A percentile compares a stretch with the other conserved stretches of the same genome.
These are phyloP conservation scores for Agrotis puta DNA, from an alignment of 2,888 invertebrate genomes.

Conservation along the genomic window DNA sequence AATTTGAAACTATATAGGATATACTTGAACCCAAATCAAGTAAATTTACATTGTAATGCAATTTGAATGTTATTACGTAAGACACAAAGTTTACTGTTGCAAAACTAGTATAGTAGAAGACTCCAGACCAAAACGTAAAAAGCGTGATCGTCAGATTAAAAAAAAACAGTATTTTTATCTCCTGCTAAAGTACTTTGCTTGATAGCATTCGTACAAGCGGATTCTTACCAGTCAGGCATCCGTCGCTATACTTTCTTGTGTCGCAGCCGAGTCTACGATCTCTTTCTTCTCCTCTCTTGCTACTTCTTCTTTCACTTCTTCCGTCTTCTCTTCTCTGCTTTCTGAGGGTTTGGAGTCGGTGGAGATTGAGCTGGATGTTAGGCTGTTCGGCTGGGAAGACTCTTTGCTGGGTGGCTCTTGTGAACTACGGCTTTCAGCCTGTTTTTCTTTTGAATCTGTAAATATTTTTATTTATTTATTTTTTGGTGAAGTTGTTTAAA, in stretches of 20 bases:
- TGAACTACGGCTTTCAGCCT: slow-evolving; percentile 78
- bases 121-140: slow-evolving; percentile 18
- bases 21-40: background rate
- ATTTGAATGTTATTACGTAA: background rate
- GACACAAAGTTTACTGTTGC: background rate
- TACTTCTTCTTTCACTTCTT: slow-evolving; percentile 70
- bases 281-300: slow-evolving; percentile 65
- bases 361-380: slow-evolving; percentile 86
- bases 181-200: slow-evolving; percentile 74
- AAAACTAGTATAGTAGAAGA: background rate
- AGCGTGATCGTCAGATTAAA: slow-evolving; percentile 62
- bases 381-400: slow-evolving; percentile 84
- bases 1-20: background rate
- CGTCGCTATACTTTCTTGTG: slow-evolving; percentile 74
- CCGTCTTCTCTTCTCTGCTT: slow-evolving; percentile 72
- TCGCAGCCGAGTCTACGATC: slow-evolving; percentile 46
- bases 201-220: slow-evolving; percentile 74
- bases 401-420: slow-evolving; percentile 86
- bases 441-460: slow-evolving; percentile 84
- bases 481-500: background rate
- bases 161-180: slow-evolving; percentile 68
- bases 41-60: background rate
- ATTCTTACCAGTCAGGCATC: slow-evolving; percentile 85
- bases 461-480: background rate
- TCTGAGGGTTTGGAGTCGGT: slow-evolving; percentile 85